Base-by-base conservation (phyloP, 2,797 vertebrate species). In the Pseudochirops cupreus region DNA sequence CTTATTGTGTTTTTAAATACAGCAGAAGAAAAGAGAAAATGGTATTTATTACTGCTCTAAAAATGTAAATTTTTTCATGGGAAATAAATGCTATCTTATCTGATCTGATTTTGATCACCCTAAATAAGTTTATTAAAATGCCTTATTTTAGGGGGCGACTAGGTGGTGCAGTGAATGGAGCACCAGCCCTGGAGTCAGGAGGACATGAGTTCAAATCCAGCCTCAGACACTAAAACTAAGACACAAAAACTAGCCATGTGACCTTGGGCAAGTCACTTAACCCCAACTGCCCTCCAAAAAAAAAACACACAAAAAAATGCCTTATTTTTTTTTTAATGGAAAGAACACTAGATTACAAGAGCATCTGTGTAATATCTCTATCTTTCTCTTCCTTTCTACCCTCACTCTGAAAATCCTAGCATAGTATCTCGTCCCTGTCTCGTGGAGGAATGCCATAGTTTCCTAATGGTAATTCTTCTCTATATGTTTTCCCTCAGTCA, bases 1-100 rank as follows among this genome's bases (percentile, higher is more conserved):
- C 1, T 93, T 46, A n/a, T 93, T 93, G 0, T 56, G 46, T 91
- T 54, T 39, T 39, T 33, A 33, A n/a, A 18, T 33, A 74, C 5
- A 74, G 16, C 16, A 74, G 33, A 74, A 74, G 33, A 39, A 21
- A 74, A 74, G 5, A 67, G 31, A 67, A n/a, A 67, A n/a, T 91
- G 90, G 90, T 21, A n/a, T 26, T 95, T 92, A 91, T 95, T 24
- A 67, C 33, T 46, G 5, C 24, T 96, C 93, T 92, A 46, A 91
- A 94, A 57, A 14, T 4, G 11, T 62, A 93, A 59, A 56, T 59
- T 6, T 92, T n/a, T n/a, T 5, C n/a, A 74, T 74, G 6, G n/a
- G n/a, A 74, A 74, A n/a, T 21, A 21, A 18, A n/a, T 74, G n/a
- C n/a, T 21, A 39, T 67, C 33, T n/a, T n/a, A 67, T n/a, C 16